Conservation (phyloP, 2,888 invertebrate genomes). For the Patella ulyssiponensis region DNA sequence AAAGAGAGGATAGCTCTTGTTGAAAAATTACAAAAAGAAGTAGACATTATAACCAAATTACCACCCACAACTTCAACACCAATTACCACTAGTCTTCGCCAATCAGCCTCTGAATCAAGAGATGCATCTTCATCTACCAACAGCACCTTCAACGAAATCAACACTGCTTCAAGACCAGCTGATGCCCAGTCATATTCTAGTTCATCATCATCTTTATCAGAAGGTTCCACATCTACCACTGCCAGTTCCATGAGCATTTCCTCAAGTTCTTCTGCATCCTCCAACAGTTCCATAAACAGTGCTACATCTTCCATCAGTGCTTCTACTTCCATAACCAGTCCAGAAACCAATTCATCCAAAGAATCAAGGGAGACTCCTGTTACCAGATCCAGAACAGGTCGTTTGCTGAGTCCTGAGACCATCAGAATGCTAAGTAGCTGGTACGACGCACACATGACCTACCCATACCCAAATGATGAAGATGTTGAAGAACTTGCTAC, state of each 20-base stretch:
- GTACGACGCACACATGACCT: conserved; percentile 57
- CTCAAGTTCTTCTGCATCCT: neutral
- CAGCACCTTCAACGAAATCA: neutral
- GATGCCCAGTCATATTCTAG: neutral
- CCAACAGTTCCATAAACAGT: neutral
- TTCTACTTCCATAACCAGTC: conserved; percentile 3
- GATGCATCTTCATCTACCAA: neutral
- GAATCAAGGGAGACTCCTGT: neutral
- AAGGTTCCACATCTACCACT: neutral
- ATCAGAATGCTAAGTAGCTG: conserved; percentile 50
- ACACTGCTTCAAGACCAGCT: neutral
- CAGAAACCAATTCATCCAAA: neutral
- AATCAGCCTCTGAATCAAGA: conserved; percentile 3
- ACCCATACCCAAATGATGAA: conserved; percentile 62
- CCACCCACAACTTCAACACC: neutral
- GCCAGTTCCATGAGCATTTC: neutral
- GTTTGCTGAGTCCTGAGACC: conserved; percentile 42
- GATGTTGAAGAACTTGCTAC: conserved; percentile 50
- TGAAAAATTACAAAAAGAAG: conserved; percentile 9
- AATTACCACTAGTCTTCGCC: too few species aligned
- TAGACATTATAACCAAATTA: neutral
- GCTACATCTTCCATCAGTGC: neutral
- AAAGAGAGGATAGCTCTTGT: conserved; percentile 42
- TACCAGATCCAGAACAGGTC: conserved; percentile 11
- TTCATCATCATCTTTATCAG: neutral